Evolutionary conservation across 1,140 invertebrate genomes (phyloP).

Genomic region (Latrodectus geometricus): DNA sequence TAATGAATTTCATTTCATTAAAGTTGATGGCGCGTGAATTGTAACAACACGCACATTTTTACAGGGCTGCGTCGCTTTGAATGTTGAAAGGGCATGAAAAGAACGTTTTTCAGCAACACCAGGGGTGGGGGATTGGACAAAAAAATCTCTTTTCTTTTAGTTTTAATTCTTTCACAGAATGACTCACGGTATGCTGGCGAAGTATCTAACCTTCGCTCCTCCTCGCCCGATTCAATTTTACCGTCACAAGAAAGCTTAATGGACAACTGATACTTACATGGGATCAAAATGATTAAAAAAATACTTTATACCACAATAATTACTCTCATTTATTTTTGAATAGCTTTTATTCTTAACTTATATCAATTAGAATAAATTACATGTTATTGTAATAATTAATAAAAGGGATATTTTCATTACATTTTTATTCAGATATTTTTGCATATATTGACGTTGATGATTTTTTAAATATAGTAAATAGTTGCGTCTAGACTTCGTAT

Average conservation of each 20-base stretch:
- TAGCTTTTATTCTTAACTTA: too few relatives aligned
- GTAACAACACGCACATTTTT: conserved; percentile 48
- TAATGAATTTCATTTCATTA: conserved; percentile 62
- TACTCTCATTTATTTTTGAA: too few relatives aligned
- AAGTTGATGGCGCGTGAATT: conserved; percentile 58
- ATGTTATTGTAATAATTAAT: too few relatives aligned
- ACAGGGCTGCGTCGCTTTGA: neutral
- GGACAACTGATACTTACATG: too few relatives aligned
- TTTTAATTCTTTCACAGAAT: conserved; percentile 40
- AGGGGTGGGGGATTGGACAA: neutral
- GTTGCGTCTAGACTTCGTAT: too few relatives aligned
- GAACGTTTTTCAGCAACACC: conserved; percentile 8
- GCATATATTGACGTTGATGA: too few relatives aligned
- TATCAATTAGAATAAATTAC: too few relatives aligned
- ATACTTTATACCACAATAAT: neutral
- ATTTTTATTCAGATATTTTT: too few relatives aligned
- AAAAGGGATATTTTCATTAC: too few relatives aligned
- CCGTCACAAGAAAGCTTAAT: too few relatives aligned
- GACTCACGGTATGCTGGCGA: conserved; percentile 14
- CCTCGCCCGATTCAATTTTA: neutral
- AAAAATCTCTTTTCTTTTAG: conserved; percentile 38
- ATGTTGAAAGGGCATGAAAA: conserved; percentile 26
- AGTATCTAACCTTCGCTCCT: neutral
- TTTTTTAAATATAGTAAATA: too few relatives aligned
- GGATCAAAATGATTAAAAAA: conserved; percentile 3